phyloP scores from a whole-genome alignment of 1,140 invertebrate species.

The Oedothorax gibbosus region DNA sequence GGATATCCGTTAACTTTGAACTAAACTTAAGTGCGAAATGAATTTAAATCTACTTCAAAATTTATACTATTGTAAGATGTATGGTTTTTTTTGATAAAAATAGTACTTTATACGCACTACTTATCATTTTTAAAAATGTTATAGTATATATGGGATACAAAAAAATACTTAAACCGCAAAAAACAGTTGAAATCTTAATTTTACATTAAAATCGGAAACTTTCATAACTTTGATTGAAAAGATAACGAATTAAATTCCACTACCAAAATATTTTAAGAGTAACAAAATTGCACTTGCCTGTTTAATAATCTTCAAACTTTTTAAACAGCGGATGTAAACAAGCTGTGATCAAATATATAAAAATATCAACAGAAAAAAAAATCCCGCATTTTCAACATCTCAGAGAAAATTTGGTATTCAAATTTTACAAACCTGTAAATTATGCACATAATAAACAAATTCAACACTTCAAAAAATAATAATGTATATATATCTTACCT shows the following conservation, averaged over 20 bases:
- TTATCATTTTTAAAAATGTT: too few species aligned
- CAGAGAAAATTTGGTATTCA: conserved; percentile 37
- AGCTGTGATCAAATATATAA: conserved; percentile 25
- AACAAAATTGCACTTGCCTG: conserved; percentile 61
- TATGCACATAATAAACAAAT: conserved; percentile 60
- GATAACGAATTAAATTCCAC: conserved; percentile 9
- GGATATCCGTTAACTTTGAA: too few species aligned
- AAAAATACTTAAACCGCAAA: conserved; percentile 5
- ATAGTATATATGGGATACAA: background rate
- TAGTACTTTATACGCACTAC: too few species aligned
- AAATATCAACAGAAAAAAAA: conserved; percentile 48
- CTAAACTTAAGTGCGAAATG: too few species aligned
- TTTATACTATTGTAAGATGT: too few species aligned
- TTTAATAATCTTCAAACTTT: conserved; percentile 55
- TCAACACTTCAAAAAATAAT: conserved; percentile 55
- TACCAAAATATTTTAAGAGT: conserved; percentile 16
- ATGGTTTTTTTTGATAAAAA: too few species aligned
- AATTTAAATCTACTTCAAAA: too few species aligned
- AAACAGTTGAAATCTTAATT: background rate
- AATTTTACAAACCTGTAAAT: conserved; percentile 59
- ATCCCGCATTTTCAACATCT: conserved; percentile 44
- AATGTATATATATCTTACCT: conserved; percentile 54
- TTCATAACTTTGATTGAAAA: background rate
- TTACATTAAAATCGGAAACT: background rate
- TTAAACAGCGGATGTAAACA: conserved; percentile 47